Evolutionary conservation across 1,140 invertebrate genomes (phyloP).

Genomic region (Tenebrio molitor): DNA sequence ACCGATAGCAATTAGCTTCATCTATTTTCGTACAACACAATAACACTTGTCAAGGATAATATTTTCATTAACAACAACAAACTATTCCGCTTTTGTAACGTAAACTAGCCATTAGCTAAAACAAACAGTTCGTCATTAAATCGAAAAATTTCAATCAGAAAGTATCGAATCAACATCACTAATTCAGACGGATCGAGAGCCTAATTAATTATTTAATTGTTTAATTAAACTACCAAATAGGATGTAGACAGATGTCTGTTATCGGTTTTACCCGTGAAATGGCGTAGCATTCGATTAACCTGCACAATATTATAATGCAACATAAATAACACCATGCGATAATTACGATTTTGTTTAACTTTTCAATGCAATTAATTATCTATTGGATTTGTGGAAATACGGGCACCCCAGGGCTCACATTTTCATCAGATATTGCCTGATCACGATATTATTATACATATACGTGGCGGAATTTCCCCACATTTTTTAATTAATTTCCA

Average conservation of each 20-base stretch:
- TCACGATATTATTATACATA: too few relatives aligned
- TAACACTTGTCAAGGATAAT: slow-evolving; percentile 12
- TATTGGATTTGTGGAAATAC: too few relatives aligned
- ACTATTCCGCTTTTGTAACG: not conserved
- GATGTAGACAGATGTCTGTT: not conserved
- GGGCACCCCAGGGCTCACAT: too few relatives aligned
- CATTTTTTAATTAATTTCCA: too few relatives aligned
- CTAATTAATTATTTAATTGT: not conserved
- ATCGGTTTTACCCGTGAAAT: not conserved
- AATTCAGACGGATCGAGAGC: not conserved
- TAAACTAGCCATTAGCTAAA: not conserved
- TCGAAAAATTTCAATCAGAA: not conserved
- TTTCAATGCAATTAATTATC: too few relatives aligned
- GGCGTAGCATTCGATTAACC: not conserved
- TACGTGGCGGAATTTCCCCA: too few relatives aligned
- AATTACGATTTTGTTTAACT: too few relatives aligned
- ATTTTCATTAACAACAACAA: not conserved
- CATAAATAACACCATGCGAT: not conserved
- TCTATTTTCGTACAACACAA: too few relatives aligned
- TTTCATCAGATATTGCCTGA: too few relatives aligned
- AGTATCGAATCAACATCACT: not conserved
- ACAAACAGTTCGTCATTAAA: slow-evolving; percentile 10
- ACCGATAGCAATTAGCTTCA: not conserved
- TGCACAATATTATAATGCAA: not conserved
- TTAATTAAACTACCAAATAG: not conserved